Evolutionary conservation across 2,113 vertebrate genomes (phyloP).

Genomic region (Shinisaurus crocodilurus): DNA sequence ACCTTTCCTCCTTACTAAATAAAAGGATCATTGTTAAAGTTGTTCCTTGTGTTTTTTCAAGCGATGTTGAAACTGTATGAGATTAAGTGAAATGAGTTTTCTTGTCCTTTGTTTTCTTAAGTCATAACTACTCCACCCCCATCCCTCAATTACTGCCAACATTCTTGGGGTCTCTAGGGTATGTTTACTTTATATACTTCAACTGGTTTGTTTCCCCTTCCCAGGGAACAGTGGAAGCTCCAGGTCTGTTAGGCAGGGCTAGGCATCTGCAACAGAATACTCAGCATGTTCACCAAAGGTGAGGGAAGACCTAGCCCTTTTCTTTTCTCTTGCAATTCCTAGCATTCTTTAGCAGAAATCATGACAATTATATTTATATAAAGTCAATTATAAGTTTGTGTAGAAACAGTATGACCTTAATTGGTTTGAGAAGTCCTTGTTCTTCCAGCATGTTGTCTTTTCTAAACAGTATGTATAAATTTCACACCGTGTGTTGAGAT

Average conservation of each 20-base stretch:
- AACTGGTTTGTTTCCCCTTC: background rate
- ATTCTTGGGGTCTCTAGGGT: background rate
- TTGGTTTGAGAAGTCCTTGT: background rate
- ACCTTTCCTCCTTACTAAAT: background rate
- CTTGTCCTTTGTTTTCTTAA: background rate
- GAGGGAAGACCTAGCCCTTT: background rate
- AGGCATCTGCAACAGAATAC: background rate
- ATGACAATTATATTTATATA: too few relatives aligned
- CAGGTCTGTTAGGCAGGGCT: background rate
- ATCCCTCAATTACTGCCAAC: too few relatives aligned
- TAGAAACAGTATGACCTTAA: background rate
- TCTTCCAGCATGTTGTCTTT: background rate
- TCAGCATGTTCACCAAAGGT: background rate
- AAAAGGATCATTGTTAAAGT: slow-evolving; percentile 15
- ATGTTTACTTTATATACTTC: background rate
- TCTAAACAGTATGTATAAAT: background rate
- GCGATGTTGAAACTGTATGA: background rate
- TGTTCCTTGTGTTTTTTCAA: slow-evolving; percentile 29
- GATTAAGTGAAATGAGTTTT: background rate
- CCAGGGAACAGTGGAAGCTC: background rate
- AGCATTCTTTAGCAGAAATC: background rate
- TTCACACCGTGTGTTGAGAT: background rate
- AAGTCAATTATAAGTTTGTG: background rate
- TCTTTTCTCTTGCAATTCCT: background rate
- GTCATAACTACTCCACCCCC: too few relatives aligned